Percentiles rank a stretch among this genome's conserved stretches.
phyloP scores from a whole-genome alignment of 2,797 vertebrate species.

The Huso huso region DNA sequence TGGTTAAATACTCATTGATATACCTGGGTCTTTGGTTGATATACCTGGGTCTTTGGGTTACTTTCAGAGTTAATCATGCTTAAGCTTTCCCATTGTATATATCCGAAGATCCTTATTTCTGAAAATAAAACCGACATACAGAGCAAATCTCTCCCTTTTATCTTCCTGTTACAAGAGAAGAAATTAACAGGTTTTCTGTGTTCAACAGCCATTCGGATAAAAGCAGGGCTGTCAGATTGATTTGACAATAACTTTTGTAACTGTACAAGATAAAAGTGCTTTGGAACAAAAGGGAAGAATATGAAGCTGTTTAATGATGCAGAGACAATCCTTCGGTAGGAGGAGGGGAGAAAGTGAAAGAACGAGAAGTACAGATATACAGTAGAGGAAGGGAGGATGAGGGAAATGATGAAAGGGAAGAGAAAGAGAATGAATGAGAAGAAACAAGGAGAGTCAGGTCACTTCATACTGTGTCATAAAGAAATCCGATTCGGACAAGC shows the following conservation, averaged over 20 bases:
- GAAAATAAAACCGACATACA: too few species aligned
- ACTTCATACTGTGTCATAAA: too few species aligned
- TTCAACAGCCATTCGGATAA: constrained; percentile 11
- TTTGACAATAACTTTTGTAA: background rate
- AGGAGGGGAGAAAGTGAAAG: background rate
- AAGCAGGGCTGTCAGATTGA: constrained; percentile 13
- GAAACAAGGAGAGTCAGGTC: too few species aligned
- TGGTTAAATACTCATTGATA: too few species aligned
- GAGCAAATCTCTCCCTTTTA: background rate
- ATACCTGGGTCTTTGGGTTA: too few species aligned
- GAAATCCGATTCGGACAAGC: too few species aligned
- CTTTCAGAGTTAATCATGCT: too few species aligned
- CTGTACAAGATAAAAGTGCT: constrained; percentile 6
- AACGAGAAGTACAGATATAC: background rate
- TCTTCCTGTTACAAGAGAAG: background rate
- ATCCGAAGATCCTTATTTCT: too few species aligned
- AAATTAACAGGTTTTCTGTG: background rate
- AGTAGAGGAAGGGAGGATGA: background rate
- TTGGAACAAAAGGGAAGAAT: constrained; percentile 15
- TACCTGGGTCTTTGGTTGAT: too few species aligned
- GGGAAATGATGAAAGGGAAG: too few species aligned
- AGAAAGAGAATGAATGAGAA: too few species aligned
- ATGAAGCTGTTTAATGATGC: constrained; percentile 24
- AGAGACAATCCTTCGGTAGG: background rate
- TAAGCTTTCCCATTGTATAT: too few species aligned